Base-by-base conservation (phyloP, 2,888 invertebrate species). In the Agrotis ipsilon region DNA sequence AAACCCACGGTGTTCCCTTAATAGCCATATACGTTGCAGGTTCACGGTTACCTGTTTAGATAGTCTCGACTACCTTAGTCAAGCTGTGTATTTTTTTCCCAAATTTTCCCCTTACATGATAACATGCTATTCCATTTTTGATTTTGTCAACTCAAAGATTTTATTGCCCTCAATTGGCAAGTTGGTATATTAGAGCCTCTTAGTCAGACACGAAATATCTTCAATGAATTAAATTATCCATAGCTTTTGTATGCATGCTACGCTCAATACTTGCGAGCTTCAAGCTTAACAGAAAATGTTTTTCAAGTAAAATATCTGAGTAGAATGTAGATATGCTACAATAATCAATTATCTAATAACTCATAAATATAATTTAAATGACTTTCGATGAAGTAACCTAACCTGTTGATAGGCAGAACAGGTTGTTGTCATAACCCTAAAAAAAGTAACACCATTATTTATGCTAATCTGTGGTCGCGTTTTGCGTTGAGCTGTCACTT, bases 401-500 rank as follows among this genome's bases (percentile, higher is more conserved):
- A 43, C 32, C 6, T 65, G 54, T 46, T 19, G 49, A 66, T 48
- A 68, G 48, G 32, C 61, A 54, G 58, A 72, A 72, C 81, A 24
- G 46, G 78, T 79, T 79, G 32, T 66, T 52, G 54, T 18, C 54
- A 52, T 65, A 74, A 69, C 43, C 24, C 43, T 61, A 72, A 72
- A 73, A n/a, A 65, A 62, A 60, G 32, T 54, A 54, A 57, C 46
- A 43, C 16, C 13, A 57, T 76, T 51, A 60, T 54, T 43, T 76
- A 70, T 68, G 67, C 52, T 73, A 72, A 83, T 80, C 63, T 64
- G 27, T 69, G 69, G n/a, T 59, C 73, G 58, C 52, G 59, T 60
- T 72, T 57, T 58, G 64, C 39, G 59, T 3, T 49, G 45, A 71
- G 75, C 79, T 82, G 84, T 82, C 83, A 84, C 62, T 73, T 72